phyloP scores from a whole-genome alignment of 2,113 vertebrate species.

The Scartelaos histophorus region DNA sequence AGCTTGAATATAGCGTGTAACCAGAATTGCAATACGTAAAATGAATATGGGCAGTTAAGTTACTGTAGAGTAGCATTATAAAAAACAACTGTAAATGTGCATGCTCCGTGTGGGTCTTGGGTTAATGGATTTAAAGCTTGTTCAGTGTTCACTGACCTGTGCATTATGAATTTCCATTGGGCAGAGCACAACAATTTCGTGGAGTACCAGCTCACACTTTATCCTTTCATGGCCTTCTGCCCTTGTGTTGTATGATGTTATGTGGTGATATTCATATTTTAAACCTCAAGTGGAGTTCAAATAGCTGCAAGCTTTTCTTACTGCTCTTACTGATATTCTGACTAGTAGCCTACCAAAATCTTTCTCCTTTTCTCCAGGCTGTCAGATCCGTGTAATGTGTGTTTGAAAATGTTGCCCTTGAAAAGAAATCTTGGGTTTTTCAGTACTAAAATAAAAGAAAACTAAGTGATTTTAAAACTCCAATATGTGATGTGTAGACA shows the following conservation, averaged over 20 bases:
- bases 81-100: neutral
- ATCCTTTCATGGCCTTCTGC: neutral
- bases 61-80: neutral
- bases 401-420: conserved; percentile 12
- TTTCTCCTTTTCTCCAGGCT: conserved; percentile 14
- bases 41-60: neutral
- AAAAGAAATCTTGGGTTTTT: neutral
- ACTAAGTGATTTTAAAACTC: neutral
- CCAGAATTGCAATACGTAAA: no score
- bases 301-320: conserved; percentile 4
- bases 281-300: conserved; percentile 4
- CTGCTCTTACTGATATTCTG: conserved; percentile 1
- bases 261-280: neutral
- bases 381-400: neutral
- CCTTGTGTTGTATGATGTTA: neutral
- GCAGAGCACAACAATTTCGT: neutral
- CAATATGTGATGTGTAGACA: neutral
- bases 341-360: neutral
- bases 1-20: no score
- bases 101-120: neutral
- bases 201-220: neutral
- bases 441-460: neutral
- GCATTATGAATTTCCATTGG: neutral
- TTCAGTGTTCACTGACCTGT: neutral
- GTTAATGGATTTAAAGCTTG: neutral